Conservation (phyloP, 2,797 vertebrate genomes). For the Ibycter americanus region DNA sequence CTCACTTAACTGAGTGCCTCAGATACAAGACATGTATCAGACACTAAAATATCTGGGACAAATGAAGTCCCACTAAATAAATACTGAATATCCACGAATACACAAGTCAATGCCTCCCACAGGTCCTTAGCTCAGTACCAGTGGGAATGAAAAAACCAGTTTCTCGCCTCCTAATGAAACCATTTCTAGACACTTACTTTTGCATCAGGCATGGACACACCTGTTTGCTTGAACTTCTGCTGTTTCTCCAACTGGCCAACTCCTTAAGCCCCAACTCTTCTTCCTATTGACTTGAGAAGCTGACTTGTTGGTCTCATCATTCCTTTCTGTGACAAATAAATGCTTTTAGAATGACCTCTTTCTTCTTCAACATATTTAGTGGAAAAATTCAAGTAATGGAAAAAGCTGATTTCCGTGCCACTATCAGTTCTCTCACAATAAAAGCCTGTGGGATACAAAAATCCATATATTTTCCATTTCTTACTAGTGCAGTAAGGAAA, state of each 20-base stretch:
- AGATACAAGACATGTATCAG: background rate
- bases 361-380: constrained; percentile 4
- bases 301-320: background rate
- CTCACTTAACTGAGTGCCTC: background rate
- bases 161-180: background rate
- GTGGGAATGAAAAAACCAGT: background rate
- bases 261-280: background rate
- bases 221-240: background rate
- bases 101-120: background rate
- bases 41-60: background rate
- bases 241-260: background rate
- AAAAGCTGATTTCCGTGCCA: background rate
- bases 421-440: background rate
- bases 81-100: background rate
- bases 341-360: constrained; percentile 3
- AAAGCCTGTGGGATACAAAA: background rate
- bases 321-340: constrained; percentile 5
- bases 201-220: background rate
- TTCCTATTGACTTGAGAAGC: background rate
- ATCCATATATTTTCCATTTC: background rate
- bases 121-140: background rate
- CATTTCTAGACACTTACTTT: background rate
- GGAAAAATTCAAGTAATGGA: background rate
- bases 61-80: background rate
- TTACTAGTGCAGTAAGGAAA: background rate